Base-by-base conservation (phyloP, 2,113 vertebrate species). In the Hirundichthys speculiger region DNA sequence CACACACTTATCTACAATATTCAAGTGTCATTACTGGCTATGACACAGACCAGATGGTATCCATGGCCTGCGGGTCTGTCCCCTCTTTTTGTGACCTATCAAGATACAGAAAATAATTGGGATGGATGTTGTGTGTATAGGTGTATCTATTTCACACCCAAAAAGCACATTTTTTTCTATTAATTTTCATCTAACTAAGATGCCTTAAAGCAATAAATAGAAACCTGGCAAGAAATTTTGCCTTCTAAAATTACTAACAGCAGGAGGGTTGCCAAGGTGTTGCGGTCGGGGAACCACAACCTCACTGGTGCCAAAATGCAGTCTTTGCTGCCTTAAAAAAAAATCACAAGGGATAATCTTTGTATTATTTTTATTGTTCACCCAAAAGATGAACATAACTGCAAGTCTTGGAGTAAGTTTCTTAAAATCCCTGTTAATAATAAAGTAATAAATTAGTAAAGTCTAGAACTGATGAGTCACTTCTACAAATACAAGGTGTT, bases 211-310 rank as follows among this genome's bases (percentile, higher is more conserved):
- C 66, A 79, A 69, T 73, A 64, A 62, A 66, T 1, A 50, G 27
- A 75, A 77, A 73, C 58, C 49, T 69, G 77, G 73, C 64, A 78
- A 54, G 55, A 71, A 27, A 38, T 20, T 54, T 1, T n/a, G n/a
- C n/a, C 3, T 69, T 82, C 73, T 78, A 58, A 80, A 73, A 65
- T 68, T 73, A 81, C 74, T 79, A 86, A 75, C 43, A 18, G 27
- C 60, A 61, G 73, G 55, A 76, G 62, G 49, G 49, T 34, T 25
- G 76, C 64, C 73, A 79, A 55, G 43, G 66, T 73, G 76, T 68
- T 12, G 13, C 1, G 34, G 75, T 68, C 24, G 48, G 45, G 77
- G 60, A 49, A 58, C 66, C 40, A 47, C 30, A 10, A 10, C 30
- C 11, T 10, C 13, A 12, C 18, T 34, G 43, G 39, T 27, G 27